Evolutionary conservation across 2,888 invertebrate species (phyloP), one percentile per base, ranked within the genome.

Genomic region (Oxyteleia sp.): DNA sequence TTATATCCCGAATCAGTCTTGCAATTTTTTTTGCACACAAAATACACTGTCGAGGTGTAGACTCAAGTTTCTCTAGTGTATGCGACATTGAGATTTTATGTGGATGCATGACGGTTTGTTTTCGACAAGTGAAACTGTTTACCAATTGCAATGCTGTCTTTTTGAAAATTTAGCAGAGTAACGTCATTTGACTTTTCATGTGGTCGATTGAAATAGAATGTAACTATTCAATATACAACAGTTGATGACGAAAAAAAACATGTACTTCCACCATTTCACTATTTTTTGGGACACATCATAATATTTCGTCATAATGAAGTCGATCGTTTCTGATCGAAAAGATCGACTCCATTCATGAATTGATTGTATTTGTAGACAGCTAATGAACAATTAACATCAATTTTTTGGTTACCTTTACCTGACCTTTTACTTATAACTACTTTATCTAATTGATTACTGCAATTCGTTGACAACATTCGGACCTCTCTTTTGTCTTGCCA

Each of bases 261-360:
- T 8, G 15, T 51, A 51, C 7, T 51, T 51, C 51, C 51, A 51
- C 51, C 51, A 51, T 15, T 51, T 51, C 7, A 1, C 8, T 51
- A 13, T 3, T 1, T 5, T 57, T 18, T 57, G 55, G n/a, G 35
- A 18, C 16, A 57, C 10, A 35, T 18, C 20, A 20, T 57, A 57
- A 35, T 57, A 57, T 57, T 18, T 3, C n/a, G n/a, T n/a, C n/a
- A n/a, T n/a, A n/a, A n/a, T n/a, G n/a, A n/a, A n/a, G n/a, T n/a
- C n/a, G n/a, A n/a, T 11, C 55, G 3, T 10, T 57, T 57, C 29
- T 57, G 55, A 38, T 57, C 55, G 11, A 35, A 35, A 18, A 57
- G 20, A 57, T 35, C 64, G 20, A 64, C 64, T 8, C 49, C 47
- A 18, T 32, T 49, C 47, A 64, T 64, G 35, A 29, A 8, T 4